phyloP scores from a whole-genome alignment of 53 echinoderm and acorn worm species.

The Apostichopus leukothele region DNA sequence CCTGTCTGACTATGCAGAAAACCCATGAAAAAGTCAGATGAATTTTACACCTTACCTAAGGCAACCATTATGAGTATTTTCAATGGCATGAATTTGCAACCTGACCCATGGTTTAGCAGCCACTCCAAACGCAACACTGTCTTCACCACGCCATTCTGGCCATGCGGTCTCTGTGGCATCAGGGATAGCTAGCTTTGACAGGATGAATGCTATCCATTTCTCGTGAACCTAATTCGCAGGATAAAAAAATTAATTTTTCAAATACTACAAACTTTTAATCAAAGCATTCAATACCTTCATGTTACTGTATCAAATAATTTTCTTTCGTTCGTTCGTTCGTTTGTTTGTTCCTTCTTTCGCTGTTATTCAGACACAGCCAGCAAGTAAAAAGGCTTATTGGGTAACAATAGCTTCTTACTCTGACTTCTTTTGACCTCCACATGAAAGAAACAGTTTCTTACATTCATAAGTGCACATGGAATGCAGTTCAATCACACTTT shows the following conservation, averaged over 20 bases:
- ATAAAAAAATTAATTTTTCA: neutral
- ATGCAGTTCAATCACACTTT: too few species aligned
- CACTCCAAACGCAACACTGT: conserved; percentile 55
- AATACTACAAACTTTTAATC: neutral
- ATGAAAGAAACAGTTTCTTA: too few species aligned
- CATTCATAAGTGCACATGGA: too few species aligned
- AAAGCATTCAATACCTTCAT: neutral
- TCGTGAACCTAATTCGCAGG: conserved; percentile 59
- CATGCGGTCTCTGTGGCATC: conserved; percentile 32
- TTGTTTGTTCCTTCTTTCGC: too few species aligned
- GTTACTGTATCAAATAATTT: too few species aligned
- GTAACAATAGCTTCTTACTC: too few species aligned
- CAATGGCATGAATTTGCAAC: conserved; percentile 61
- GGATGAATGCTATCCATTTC: conserved; percentile 70
- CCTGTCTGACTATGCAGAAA: too few species aligned
- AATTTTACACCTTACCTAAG: neutral
- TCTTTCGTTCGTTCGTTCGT: too few species aligned
- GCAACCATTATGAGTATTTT: conserved; percentile 39
- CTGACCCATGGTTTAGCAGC: conserved; percentile 72
- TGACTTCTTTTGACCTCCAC: too few species aligned
- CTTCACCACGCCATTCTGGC: conserved; percentile 51
- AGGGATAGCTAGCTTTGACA: conserved; percentile 57
- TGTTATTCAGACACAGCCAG: too few species aligned
- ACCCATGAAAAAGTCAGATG: too few species aligned
- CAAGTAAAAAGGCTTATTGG: too few species aligned